These are phyloP conservation scores for Nautilus pompilius DNA, from an alignment of 1,140 invertebrate genomes.

Conservation along the genomic window DNA sequence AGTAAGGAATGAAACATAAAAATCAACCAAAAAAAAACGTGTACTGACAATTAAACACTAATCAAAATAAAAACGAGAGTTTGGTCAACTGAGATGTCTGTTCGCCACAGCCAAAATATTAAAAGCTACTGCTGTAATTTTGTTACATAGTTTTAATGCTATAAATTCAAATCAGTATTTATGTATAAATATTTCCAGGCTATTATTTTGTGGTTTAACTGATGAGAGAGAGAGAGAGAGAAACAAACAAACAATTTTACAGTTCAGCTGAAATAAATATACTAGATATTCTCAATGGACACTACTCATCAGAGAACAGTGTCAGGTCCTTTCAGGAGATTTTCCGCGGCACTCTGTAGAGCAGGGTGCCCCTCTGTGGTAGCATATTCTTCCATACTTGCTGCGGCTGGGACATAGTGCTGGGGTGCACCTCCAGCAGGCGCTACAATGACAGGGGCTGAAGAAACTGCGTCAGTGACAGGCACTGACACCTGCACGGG, in stretches of 20 bases:
- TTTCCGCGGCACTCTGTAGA: conserved; percentile 36
- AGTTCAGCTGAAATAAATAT: too few species aligned
- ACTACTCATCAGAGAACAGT: conserved; percentile 27
- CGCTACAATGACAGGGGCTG: conserved; percentile 7
- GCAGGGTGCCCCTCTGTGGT: conserved; percentile 28
- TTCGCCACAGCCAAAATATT: too few species aligned
- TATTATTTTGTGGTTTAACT: not conserved
- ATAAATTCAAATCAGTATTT: conserved; percentile 12
- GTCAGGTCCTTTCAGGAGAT: conserved; percentile 32
- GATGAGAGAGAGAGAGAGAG: not conserved
- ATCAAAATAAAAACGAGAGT: too few species aligned
- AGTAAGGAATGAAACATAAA: too few species aligned
- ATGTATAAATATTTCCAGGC: not conserved
- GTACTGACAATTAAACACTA: too few species aligned
- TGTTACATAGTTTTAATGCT: conserved; percentile 19
- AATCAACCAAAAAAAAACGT: too few species aligned
- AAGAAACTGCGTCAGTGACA: conserved; percentile 17
- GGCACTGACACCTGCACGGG: conserved; percentile 24
- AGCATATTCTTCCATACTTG: conserved; percentile 22
- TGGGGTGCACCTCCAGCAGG: conserved; percentile 16
- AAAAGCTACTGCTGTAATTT: too few species aligned
- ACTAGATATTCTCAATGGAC: not conserved
- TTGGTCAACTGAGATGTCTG: too few species aligned
- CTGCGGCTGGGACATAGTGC: conserved; percentile 22
- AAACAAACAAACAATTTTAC: too few species aligned